Percentiles rank a stretch among this genome's conserved stretches.
phyloP scores from a whole-genome alignment of 2,888 invertebrate genomes.

The Sinelater perroti region DNA sequence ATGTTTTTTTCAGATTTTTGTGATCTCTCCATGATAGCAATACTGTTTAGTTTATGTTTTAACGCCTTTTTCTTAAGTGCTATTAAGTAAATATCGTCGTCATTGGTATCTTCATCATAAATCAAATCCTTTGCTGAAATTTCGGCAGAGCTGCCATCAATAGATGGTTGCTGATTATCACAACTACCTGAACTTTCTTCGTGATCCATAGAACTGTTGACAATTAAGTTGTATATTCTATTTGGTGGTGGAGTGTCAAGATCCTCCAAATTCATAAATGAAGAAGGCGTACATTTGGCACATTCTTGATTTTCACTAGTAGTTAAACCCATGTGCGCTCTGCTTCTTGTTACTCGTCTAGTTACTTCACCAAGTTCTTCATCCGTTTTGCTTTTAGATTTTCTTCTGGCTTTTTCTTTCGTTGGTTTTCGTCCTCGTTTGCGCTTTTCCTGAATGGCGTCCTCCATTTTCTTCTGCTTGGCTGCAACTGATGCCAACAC shows the following conservation, averaged over 20 bases:
- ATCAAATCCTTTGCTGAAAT: slow-evolving; percentile 8
- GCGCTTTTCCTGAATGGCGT: background rate
- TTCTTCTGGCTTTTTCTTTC: background rate
- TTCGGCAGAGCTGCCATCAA: background rate
- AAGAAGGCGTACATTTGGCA: slow-evolving; percentile 33
- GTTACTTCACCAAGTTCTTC: background rate
- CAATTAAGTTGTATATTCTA: slow-evolving; percentile 29
- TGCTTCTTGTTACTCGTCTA: slow-evolving; percentile 27
- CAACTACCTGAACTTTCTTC: slow-evolving; percentile 26
- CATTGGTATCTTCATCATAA: slow-evolving; percentile 39
- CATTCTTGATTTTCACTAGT: slow-evolving; percentile 1
- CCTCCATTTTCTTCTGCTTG: slow-evolving; percentile 20
- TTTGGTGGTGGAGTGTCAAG: slow-evolving; percentile 29
- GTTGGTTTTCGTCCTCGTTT: background rate
- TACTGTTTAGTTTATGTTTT: no score
- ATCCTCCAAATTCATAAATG: slow-evolving; percentile 38
- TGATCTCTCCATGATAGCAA: no score
- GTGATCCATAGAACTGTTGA: background rate
- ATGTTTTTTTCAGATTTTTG: no score
- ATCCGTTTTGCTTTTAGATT: background rate
- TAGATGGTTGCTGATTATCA: background rate
- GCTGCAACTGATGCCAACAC: slow-evolving; percentile 19
- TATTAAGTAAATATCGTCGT: slow-evolving; percentile 33
- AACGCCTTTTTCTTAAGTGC: slow-evolving; percentile 25
- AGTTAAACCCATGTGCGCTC: background rate